Evolutionary conservation across 2,797 vertebrate species (phyloP).

Genomic region (Buphagus erythrorhynchus): DNA sequence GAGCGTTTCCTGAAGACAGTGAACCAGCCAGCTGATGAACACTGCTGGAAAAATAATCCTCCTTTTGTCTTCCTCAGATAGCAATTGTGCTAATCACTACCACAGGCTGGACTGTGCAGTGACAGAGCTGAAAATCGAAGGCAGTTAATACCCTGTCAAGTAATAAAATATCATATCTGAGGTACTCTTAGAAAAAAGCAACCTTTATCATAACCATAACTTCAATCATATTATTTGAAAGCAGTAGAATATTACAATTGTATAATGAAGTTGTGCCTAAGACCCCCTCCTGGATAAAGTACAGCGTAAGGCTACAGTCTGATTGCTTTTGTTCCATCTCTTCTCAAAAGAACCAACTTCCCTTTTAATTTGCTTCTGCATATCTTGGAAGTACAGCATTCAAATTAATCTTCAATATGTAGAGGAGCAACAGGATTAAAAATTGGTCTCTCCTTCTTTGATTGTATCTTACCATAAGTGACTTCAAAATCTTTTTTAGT

Average conservation of each 20-base stretch:
- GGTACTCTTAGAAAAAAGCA: background rate
- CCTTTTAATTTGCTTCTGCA: background rate
- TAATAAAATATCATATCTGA: background rate
- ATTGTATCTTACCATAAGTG: slow-evolving; percentile 83
- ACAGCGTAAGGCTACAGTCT: background rate
- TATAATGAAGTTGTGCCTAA: background rate
- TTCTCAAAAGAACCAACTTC: background rate
- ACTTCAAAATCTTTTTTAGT: slow-evolving; percentile 95
- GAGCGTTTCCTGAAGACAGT: background rate
- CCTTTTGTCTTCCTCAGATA: background rate
- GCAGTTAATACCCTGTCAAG: background rate
- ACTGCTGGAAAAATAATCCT: background rate
- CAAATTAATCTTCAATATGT: slow-evolving; percentile 79
- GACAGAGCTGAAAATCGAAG: background rate
- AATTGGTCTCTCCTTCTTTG: slow-evolving; percentile 85
- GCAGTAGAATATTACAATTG: background rate
- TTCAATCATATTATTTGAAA: background rate
- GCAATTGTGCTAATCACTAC: background rate
- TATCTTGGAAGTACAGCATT: background rate
- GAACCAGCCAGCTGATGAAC: background rate
- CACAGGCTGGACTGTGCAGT: background rate
- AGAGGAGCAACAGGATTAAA: slow-evolving; percentile 94
- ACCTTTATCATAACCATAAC: background rate
- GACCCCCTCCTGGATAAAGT: background rate
- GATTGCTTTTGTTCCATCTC: background rate